Percentiles rank a stretch among this genome's conserved stretches.
phyloP scores from a whole-genome alignment of 2,113 vertebrate genomes.

The Myotis davidii region DNA sequence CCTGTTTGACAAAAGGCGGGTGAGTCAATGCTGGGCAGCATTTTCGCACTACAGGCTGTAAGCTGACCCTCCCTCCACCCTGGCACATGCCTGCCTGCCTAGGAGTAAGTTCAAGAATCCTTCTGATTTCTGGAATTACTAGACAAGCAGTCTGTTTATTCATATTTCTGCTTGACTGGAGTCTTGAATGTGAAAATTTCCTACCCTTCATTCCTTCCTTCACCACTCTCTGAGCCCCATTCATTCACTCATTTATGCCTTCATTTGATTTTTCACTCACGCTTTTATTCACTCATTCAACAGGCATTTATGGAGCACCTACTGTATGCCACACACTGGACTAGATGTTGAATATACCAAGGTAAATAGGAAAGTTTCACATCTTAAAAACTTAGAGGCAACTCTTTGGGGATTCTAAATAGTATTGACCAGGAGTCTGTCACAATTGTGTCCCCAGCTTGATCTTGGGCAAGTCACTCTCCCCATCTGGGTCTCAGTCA shows the following conservation, averaged over 20 bases:
- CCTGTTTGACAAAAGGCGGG: slow-evolving; percentile 70
- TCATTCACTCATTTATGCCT: neutral
- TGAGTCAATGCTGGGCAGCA: neutral
- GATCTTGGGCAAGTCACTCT: neutral
- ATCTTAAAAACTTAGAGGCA: neutral
- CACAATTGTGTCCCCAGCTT: neutral
- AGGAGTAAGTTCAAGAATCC: neutral
- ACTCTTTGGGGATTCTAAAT: neutral
- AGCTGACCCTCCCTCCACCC: neutral
- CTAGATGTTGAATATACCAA: neutral
- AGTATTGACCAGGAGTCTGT: neutral
- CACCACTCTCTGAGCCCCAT: neutral
- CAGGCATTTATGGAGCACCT: neutral
- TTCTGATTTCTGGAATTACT: neutral
- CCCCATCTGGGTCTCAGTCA: neutral
- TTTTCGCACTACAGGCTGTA: neutral
- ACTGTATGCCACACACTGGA: accelerated
- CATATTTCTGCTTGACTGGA: neutral
- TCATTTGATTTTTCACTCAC: neutral
- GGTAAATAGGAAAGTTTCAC: neutral
- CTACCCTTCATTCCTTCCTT: neutral
- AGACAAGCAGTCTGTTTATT: neutral
- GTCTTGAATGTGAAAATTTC: neutral
- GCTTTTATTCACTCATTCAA: neutral
- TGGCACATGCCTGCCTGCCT: neutral